phyloP scores from a whole-genome alignment of 2,797 vertebrate species.

The Pseudotriccus pelzelni region DNA sequence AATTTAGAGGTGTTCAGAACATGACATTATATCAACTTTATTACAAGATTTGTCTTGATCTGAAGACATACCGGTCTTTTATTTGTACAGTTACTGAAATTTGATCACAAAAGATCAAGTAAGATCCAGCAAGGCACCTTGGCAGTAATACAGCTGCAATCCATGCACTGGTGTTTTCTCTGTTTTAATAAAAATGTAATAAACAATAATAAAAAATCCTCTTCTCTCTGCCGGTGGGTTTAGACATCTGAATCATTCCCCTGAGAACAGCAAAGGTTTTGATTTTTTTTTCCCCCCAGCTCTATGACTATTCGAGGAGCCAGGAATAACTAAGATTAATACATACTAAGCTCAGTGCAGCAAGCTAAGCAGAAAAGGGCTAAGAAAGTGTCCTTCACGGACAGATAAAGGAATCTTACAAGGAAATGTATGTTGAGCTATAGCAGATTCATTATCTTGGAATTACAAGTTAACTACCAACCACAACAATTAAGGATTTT shows the following conservation, averaged over 20 bases:
- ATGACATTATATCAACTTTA: not conserved
- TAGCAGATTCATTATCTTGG: not conserved
- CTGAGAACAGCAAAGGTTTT: not conserved
- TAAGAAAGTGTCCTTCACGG: not conserved
- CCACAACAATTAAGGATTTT: not conserved
- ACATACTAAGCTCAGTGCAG: not conserved
- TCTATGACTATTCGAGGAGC: not conserved
- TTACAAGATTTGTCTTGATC: not conserved
- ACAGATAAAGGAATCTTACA: not conserved
- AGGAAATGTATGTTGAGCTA: not conserved
- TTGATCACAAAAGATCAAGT: not conserved
- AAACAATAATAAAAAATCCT: not conserved
- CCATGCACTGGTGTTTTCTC: not conserved
- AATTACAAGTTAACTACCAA: not conserved
- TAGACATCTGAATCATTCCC: not conserved
- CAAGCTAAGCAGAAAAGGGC: not conserved
- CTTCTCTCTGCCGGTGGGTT: not conserved
- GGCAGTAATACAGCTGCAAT: not conserved
- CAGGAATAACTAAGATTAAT: not conserved
- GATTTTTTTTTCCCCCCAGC: not conserved
- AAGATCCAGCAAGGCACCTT: not conserved
- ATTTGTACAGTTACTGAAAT: not conserved
- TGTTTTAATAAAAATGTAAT: too few relatives aligned
- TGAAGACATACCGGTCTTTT: not conserved
- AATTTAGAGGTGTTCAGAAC: not conserved